Percentiles rank a stretch among this genome's conserved stretches.
Conservation (phyloP, 2,888 invertebrate genomes). For the Apantesis nais region DNA sequence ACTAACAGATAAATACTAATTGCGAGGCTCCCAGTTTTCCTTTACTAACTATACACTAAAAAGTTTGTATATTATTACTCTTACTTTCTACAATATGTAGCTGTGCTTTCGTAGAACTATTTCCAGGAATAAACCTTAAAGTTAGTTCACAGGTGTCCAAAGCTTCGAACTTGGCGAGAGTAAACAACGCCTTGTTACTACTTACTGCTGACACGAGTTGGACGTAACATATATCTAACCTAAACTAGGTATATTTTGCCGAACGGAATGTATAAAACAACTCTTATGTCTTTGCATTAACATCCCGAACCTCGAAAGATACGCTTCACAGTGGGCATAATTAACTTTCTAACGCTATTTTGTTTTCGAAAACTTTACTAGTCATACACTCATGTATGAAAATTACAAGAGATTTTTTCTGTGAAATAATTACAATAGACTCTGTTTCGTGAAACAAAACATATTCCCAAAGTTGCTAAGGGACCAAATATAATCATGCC, state of each 20-base stretch:
- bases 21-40: not conserved
- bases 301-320: constrained; percentile 25
- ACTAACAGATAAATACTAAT: not conserved
- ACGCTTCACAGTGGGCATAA: constrained; percentile 22
- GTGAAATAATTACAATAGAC: constrained; percentile 24
- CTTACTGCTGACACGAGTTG: constrained; percentile 57
- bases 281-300: constrained; percentile 41
- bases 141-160: constrained; percentile 59
- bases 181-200: constrained; percentile 64
- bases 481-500: constrained; percentile 47
- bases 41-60: not conserved
- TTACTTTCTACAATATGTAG: not conserved
- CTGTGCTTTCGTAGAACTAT: constrained; percentile 21
- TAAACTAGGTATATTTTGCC: constrained; percentile 41
- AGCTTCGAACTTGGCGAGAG: constrained; percentile 58
- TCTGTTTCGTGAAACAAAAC: constrained; percentile 33
- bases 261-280: constrained; percentile 41
- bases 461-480: constrained; percentile 31
- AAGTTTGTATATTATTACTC: constrained; percentile 2
- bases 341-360: constrained; percentile 38
- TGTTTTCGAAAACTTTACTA: constrained; percentile 55
- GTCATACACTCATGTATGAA: constrained; percentile 37
- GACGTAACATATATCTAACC: constrained; percentile 52
- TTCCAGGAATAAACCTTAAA: constrained; percentile 42
- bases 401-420: constrained; percentile 30